Conservation (phyloP, 1,140 invertebrate genomes). For the Cryptotermes secundus region DNA sequence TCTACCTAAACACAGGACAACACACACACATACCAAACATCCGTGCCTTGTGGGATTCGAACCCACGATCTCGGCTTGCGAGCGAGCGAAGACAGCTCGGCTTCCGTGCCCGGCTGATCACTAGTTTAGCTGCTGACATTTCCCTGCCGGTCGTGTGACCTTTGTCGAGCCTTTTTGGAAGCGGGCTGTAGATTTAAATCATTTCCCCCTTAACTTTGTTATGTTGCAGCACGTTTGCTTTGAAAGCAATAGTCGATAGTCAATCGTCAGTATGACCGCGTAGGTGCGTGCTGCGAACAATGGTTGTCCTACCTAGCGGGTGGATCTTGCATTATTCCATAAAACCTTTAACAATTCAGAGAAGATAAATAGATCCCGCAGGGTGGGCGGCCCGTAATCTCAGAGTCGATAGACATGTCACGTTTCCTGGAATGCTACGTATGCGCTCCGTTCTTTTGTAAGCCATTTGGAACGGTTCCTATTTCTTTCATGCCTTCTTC, state of each 20-base stretch:
- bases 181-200: background rate
- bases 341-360: conserved; percentile 14
- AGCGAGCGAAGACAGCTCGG: too few species aligned
- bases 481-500: background rate
- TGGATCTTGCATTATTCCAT: conserved; percentile 16
- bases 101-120: too few species aligned
- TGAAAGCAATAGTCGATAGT: background rate
- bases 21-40: too few species aligned
- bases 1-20: too few species aligned
- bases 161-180: background rate
- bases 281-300: background rate
- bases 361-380: background rate
- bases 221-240: background rate
- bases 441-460: background rate
- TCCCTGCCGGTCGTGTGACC: too few species aligned
- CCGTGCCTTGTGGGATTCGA: too few species aligned
- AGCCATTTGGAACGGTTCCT: background rate
- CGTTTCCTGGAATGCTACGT: conserved; percentile 17
- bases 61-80: too few species aligned
- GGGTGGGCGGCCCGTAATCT: background rate
- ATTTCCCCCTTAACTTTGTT: background rate
- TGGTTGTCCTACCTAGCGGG: background rate
- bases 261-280: background rate
- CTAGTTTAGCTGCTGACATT: too few species aligned
- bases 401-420: background rate